A percentile compares a stretch with the other conserved stretches of the same genome.
Conservation (phyloP, 2,113 vertebrate genomes). For the Myotis lucifugus region DNA sequence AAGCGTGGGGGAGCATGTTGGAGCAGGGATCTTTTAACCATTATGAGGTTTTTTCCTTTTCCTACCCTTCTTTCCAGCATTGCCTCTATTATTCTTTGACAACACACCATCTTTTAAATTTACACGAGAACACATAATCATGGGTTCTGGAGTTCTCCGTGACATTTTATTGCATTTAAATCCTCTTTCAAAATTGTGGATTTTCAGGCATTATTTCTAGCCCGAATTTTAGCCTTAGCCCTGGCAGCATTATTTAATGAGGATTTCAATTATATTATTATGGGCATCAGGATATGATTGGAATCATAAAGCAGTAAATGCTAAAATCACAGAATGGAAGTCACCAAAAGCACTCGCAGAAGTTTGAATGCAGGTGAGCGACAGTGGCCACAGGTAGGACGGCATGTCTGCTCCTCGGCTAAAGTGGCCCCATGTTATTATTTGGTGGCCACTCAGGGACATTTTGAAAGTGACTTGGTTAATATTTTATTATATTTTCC, state of each 20-base stretch:
- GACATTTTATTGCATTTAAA: constrained; percentile 30
- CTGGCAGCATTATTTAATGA: neutral
- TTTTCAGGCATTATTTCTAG: constrained; percentile 29
- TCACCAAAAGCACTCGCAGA: neutral
- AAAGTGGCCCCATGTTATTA: neutral
- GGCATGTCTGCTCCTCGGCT: neutral
- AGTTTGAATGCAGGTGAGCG: neutral
- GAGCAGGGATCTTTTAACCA: neutral
- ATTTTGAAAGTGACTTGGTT: constrained; percentile 8
- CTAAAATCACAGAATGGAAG: neutral
- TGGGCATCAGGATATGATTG: neutral
- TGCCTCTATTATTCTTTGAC: neutral
- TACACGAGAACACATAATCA: neutral
- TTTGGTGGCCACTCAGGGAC: neutral
- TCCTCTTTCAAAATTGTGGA: neutral
- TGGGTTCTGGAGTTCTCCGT: neutral
- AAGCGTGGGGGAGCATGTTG: neutral
- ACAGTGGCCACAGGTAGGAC: accelerated
- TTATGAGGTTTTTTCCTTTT: neutral
- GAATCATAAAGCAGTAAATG: neutral
- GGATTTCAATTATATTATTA: neutral
- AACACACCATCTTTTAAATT: neutral
- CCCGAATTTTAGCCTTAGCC: constrained; percentile 20
- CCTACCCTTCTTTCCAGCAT: neutral
- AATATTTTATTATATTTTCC: neutral